phyloP scores from a whole-genome alignment of 2,888 invertebrate genomes.

The Liopterus haemorrhoidalis region DNA sequence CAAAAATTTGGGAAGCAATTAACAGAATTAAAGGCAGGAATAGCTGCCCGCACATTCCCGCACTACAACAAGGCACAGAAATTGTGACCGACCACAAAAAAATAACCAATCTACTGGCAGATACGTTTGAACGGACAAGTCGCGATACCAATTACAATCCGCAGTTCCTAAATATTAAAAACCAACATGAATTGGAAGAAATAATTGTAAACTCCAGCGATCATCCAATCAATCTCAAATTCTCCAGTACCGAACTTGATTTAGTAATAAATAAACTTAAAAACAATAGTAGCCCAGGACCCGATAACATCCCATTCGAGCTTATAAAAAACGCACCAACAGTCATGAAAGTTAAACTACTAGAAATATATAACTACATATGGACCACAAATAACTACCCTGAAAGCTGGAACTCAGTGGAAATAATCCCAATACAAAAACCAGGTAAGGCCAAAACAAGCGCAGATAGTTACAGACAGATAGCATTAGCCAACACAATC shows the following conservation, averaged over 20 bases:
- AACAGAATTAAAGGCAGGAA: no score
- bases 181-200: no score
- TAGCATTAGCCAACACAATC: background rate
- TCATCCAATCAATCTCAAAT: no score
- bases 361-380: constrained; percentile 5
- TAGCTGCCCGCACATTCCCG: no score
- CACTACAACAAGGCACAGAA: no score
- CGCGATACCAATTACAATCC: no score
- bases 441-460: constrained; percentile 1
- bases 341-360: background rate
- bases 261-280: background rate
- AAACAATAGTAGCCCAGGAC: background rate
- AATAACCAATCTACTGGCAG: no score
- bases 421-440: constrained; percentile 8
- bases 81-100: no score
- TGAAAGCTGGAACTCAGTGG: background rate
- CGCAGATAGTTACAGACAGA: constrained; percentile 6
- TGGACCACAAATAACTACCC: background rate
- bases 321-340: constrained; percentile 3
- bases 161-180: no score
- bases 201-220: no score
- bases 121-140: no score
- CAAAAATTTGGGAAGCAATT: no score
- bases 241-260: constrained; percentile 1
- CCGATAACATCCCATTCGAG: constrained; percentile 10